Evolutionary conservation across 2,888 invertebrate genomes (phyloP).

Genomic region (Heterodera filipjevi): DNA sequence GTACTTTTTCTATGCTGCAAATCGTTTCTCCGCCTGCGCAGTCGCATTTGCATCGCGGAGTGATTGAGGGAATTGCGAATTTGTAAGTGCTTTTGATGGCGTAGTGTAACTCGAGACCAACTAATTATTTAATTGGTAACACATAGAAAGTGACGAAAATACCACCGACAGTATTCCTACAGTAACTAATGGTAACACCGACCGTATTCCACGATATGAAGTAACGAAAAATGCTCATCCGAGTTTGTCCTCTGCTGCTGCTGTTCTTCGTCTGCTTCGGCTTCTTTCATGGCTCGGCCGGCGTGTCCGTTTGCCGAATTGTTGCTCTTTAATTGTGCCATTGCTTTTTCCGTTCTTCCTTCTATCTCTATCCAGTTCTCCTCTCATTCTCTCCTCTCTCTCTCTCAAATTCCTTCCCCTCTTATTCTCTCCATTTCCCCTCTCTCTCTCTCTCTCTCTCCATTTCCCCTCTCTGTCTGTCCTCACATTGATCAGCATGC

Average conservation of each 20-base stretch:
- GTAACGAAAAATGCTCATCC: conserved; percentile 16
- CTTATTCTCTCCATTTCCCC: too few species aligned
- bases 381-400: too few species aligned
- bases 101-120: conserved; percentile 54
- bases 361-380: too few species aligned
- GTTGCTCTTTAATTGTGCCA: conserved; percentile 5
- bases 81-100: conserved; percentile 48
- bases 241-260: background rate
- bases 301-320: background rate
- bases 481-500: conserved; percentile 38
- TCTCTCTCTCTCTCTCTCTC: too few species aligned
- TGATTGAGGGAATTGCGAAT: conserved; percentile 43
- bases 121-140: background rate
- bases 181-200: too few species aligned
- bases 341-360: background rate
- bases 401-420: too few species aligned
- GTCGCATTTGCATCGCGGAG: conserved; percentile 43
- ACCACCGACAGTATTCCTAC: too few species aligned
- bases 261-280: conserved; percentile 16
- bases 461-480: background rate
- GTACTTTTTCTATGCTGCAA: conserved; percentile 51
- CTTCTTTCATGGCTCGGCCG: background rate
- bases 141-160: too few species aligned
- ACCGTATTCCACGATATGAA: conserved; percentile 35
- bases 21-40: conserved; percentile 51